Percentiles rank a stretch among this genome's conserved stretches.
Evolutionary conservation across 30 jellyfish, hydroid and myxozoan species (phyloP).

Genomic region (Aurelia aurita complex sp. Pacific): DNA sequence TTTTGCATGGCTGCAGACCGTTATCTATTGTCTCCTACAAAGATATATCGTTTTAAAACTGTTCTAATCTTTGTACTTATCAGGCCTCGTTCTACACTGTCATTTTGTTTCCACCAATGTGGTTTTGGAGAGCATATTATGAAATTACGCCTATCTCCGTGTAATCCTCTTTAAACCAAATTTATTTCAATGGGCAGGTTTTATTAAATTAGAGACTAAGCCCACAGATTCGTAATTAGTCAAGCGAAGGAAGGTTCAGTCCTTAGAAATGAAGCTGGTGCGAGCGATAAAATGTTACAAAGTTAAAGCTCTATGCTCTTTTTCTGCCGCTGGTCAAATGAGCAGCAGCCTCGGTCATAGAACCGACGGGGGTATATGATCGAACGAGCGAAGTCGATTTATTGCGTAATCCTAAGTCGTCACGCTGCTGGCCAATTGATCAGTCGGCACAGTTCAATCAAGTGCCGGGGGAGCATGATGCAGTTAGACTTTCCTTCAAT

Average conservation of each 20-base stretch:
- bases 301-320: no score
- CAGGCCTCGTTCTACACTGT: constrained; percentile 41
- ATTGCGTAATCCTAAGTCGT: neutral
- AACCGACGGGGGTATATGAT: constrained; percentile 1
- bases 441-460: constrained; percentile 18
- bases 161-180: constrained; percentile 65
- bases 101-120: constrained; percentile 65
- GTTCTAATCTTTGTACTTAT: constrained; percentile 57
- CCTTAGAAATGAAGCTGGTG: constrained; percentile 32
- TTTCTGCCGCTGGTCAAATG: constrained; percentile 60
- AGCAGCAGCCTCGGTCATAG: constrained; percentile 14
- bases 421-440: constrained; percentile 61
- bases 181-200: constrained; percentile 66
- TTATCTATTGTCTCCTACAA: constrained; percentile 49
- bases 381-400: no score
- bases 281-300: no score
- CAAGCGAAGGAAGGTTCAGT: constrained; percentile 45
- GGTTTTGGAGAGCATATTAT: constrained; percentile 64
- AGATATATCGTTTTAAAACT: constrained; percentile 61
- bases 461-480: constrained; percentile 19
- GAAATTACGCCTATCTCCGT: constrained; percentile 63
- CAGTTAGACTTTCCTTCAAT: no score
- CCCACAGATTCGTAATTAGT: constrained; percentile 51
- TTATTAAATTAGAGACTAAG: constrained; percentile 61
- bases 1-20: constrained; percentile 77